These are phyloP conservation scores for Pantherophis alleghaniensis DNA, from an alignment of 2,797 vertebrate species.

Conservation along the genomic window DNA sequence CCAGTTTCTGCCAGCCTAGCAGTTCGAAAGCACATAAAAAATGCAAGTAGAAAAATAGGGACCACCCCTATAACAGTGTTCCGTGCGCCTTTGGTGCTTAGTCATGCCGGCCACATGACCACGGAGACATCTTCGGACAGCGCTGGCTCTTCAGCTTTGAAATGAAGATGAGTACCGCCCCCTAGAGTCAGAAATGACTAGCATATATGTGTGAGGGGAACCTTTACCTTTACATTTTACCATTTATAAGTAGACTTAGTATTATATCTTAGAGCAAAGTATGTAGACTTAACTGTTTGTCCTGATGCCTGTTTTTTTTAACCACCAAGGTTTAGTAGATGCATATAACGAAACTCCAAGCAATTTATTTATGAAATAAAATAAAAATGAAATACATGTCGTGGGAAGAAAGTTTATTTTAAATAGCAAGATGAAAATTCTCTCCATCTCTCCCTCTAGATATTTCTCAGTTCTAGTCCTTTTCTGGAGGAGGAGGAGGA, in stretches of 20 bases:
- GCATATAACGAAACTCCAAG: neutral
- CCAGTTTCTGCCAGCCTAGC: too few species aligned
- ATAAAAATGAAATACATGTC: neutral
- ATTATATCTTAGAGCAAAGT: neutral
- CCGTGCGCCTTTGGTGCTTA: too few species aligned
- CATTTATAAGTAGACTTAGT: neutral
- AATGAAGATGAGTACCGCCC: too few species aligned
- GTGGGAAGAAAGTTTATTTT: neutral
- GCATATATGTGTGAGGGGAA: too few species aligned
- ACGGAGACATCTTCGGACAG: too few species aligned
- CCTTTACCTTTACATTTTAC: too few species aligned
- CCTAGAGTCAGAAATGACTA: too few species aligned
- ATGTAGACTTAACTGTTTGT: neutral
- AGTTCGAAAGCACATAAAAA: too few species aligned
- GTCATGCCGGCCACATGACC: too few species aligned
- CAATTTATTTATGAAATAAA: neutral
- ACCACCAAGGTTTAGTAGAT: neutral
- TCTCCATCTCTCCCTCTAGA: neutral
- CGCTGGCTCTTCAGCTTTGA: too few species aligned
- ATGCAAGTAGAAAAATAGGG: too few species aligned
- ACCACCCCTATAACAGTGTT: too few species aligned
- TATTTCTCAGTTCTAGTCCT: neutral
- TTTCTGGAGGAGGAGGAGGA: neutral
- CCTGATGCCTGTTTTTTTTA: neutral
- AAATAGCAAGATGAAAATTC: neutral